A percentile compares a stretch with the other conserved stretches of the same genome.
Conservation (phyloP, 2,888 invertebrate genomes). For the Metallyticus violacea region DNA sequence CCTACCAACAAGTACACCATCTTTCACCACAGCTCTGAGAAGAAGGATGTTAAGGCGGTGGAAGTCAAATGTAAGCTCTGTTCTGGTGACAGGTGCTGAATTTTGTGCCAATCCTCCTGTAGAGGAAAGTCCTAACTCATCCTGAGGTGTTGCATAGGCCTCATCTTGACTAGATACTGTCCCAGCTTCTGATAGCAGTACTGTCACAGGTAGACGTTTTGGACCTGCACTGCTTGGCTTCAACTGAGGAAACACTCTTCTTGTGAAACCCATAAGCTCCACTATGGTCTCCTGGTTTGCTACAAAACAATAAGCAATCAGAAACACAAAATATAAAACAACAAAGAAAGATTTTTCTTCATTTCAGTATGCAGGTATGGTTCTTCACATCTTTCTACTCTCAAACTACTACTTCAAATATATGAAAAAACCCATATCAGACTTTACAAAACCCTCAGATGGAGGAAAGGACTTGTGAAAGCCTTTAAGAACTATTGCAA, state of each 20-base stretch:
- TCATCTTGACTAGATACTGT: slow-evolving; percentile 11
- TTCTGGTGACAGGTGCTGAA: slow-evolving; percentile 50
- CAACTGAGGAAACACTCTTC: slow-evolving; percentile 61
- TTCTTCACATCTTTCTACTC: too few species aligned
- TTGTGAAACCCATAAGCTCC: slow-evolving; percentile 85
- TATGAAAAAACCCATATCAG: too few species aligned
- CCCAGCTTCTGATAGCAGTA: neutral
- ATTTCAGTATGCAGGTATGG: too few species aligned
- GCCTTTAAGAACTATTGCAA: too few species aligned
- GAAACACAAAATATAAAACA: neutral
- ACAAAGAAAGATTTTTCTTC: too few species aligned
- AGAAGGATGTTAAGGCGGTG: slow-evolving; percentile 85
- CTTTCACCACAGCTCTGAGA: slow-evolving; percentile 71
- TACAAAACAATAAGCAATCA: slow-evolving; percentile 43
- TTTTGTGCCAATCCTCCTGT: slow-evolving; percentile 19
- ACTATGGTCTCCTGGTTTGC: slow-evolving; percentile 95
- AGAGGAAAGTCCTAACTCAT: neutral
- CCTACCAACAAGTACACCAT: slow-evolving; percentile 70
- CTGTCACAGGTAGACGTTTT: neutral
- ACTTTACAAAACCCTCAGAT: too few species aligned
- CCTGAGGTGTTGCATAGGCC: slow-evolving; percentile 4
- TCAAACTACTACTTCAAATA: too few species aligned
- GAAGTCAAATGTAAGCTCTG: slow-evolving; percentile 89
- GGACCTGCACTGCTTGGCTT: slow-evolving; percentile 32
- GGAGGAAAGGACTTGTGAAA: too few species aligned